Percentiles rank a stretch among this genome's conserved stretches.
These are phyloP conservation scores for Prionchulus punctatus DNA, from an alignment of 2,888 invertebrate genomes.

Conservation along the genomic window DNA sequence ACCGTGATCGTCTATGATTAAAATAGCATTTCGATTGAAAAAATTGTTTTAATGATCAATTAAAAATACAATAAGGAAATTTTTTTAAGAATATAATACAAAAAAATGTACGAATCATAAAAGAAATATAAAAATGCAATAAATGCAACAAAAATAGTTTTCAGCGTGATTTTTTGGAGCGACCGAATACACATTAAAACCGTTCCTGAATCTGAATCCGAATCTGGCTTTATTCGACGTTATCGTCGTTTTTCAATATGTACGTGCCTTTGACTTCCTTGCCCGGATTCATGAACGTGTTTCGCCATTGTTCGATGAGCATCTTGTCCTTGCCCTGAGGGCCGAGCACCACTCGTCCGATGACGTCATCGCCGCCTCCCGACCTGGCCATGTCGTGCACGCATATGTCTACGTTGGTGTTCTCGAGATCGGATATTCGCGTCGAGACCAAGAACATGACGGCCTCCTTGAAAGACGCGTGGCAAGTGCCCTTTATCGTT, in stretches of 20 bases:
- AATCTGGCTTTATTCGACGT: too few species aligned
- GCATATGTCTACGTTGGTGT: conserved; percentile 33
- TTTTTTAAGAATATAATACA: too few species aligned
- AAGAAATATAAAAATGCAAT: too few species aligned
- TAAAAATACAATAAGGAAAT: too few species aligned
- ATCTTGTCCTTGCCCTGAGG: conserved; percentile 32
- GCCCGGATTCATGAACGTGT: conserved; percentile 32
- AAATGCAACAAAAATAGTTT: too few species aligned
- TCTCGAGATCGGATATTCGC: conserved; percentile 29
- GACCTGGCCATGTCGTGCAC: conserved; percentile 27
- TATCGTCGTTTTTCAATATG: conserved; percentile 19
- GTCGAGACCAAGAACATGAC: conserved; percentile 32
- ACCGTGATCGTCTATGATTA: too few species aligned
- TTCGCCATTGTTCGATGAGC: conserved; percentile 34
- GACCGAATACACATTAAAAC: too few species aligned
- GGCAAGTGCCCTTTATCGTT: conserved; percentile 19
- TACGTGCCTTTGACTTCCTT: conserved; percentile 30
- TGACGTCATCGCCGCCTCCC: conserved; percentile 33
- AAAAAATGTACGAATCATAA: too few species aligned
- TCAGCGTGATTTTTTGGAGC: too few species aligned
- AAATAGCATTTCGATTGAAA: too few species aligned
- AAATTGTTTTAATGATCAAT: too few species aligned
- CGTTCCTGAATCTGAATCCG: too few species aligned
- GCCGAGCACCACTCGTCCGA: conserved; percentile 33
- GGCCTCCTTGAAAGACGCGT: conserved; percentile 18